Percentiles rank a stretch among this genome's conserved stretches.
phyloP scores from a whole-genome alignment of 1,140 invertebrate genomes.

The Eciton burchellii region DNA sequence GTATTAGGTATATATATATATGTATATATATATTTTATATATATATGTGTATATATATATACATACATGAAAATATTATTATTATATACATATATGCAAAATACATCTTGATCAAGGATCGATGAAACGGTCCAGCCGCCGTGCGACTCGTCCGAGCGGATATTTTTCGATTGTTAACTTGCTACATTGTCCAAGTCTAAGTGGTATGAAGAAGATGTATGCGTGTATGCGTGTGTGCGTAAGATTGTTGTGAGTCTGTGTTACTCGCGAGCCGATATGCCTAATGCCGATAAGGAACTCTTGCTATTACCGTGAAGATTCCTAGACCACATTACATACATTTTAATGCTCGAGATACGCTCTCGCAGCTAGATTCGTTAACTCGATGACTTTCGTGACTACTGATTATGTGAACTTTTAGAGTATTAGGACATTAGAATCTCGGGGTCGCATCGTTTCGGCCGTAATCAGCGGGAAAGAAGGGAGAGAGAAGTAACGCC shows the following conservation, averaged over 20 bases:
- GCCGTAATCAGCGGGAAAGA: conserved; percentile 42
- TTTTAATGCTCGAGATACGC: conserved; percentile 36
- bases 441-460: conserved; percentile 42
- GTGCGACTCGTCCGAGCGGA: conserved; percentile 53
- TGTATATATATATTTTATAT: conserved; percentile 59
- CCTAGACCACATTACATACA: conserved; percentile 51
- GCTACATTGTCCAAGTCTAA: conserved; percentile 72
- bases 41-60: conserved; percentile 60
- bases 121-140: conserved; percentile 35
- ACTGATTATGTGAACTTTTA: conserved; percentile 48
- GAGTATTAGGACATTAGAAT: conserved; percentile 61
- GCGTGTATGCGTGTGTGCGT: conserved; percentile 1
- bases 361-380: conserved; percentile 41
- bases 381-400: conserved; percentile 35
- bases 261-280: conserved; percentile 55
- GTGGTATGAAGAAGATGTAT: conserved; percentile 6
- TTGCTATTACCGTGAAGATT: conserved; percentile 52
- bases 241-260: conserved; percentile 30
- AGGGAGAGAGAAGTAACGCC: no score
- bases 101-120: conserved; percentile 52
- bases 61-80: conserved; percentile 62
- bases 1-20: conserved; percentile 70
- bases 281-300: conserved; percentile 58
- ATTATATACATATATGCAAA: conserved; percentile 58
- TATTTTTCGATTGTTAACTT: conserved; percentile 75